Conservation (phyloP, 2,113 vertebrate genomes). For the Zosterops japonicus region DNA sequence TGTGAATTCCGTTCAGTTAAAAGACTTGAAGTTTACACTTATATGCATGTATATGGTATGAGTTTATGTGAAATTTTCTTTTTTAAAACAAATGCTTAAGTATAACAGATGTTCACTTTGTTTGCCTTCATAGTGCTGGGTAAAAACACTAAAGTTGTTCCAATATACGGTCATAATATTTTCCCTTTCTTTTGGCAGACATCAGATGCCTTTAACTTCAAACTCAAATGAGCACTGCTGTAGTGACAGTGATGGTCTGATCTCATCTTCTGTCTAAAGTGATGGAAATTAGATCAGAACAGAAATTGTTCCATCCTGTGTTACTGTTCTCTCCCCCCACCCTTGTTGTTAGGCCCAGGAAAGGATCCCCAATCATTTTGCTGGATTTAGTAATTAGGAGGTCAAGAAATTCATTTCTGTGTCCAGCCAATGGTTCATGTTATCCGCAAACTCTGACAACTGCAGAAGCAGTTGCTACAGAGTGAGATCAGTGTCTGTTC, state of each 20-base stretch:
- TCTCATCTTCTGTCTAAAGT: background rate
- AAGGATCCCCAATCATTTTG: background rate
- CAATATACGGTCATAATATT: conserved; percentile 5
- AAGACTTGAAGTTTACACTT: background rate
- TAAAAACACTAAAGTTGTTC: background rate
- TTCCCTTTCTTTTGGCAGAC: background rate
- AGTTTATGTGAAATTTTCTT: background rate
- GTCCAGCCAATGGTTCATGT: background rate
- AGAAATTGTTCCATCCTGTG: background rate
- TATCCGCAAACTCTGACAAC: background rate
- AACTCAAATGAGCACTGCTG: background rate
- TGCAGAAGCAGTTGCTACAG: background rate
- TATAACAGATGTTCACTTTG: conserved; percentile 17
- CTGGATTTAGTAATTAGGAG: background rate
- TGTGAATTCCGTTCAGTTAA: background rate
- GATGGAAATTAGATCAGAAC: background rate
- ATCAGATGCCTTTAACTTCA: background rate
- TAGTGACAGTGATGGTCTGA: background rate
- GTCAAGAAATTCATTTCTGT: background rate
- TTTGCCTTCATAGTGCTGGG: background rate
- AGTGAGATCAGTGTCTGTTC: background rate
- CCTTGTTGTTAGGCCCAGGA: background rate
- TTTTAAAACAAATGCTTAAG: background rate
- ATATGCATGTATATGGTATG: background rate
- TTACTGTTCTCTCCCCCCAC: rapidly evolving